Percentiles rank a stretch among this genome's conserved stretches.
Conservation (phyloP, 2,113 vertebrate genomes). For the Elephantulus edwardii region DNA sequence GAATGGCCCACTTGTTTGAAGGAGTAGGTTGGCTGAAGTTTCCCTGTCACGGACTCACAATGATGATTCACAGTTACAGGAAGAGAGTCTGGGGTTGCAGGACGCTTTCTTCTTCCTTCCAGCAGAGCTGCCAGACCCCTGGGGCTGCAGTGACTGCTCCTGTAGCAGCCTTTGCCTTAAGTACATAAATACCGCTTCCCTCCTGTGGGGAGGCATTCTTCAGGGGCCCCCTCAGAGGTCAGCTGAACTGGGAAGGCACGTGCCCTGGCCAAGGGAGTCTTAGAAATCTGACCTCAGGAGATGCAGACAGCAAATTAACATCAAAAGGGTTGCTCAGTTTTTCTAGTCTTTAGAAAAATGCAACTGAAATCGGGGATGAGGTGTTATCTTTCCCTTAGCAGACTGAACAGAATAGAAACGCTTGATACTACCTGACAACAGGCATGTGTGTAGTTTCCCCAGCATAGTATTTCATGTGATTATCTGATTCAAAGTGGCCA, state of each 20-base stretch:
- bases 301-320: background rate
- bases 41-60: background rate
- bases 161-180: background rate
- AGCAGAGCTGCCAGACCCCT: constrained; percentile 7
- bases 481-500: too few relatives aligned
- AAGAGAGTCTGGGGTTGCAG: constrained; percentile 32
- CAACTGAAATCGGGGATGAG: background rate
- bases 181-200: constrained; percentile 14
- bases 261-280: background rate
- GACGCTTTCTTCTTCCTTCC: constrained; percentile 46
- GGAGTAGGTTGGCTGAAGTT: background rate
- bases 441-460: rapidly evolving
- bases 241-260: background rate
- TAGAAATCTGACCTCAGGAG: background rate
- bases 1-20: background rate
- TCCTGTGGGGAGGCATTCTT: rapidly evolving
- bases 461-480: too few relatives aligned
- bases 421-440: too few relatives aligned
- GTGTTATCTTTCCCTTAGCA: background rate
- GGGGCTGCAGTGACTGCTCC: background rate
- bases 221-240: background rate
- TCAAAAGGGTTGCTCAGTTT: background rate
- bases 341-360: background rate
- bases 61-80: background rate
- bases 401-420: background rate